These are phyloP conservation scores for Tenebrio molitor DNA, from an alignment of 1,140 invertebrate species.

Conservation along the genomic window DNA sequence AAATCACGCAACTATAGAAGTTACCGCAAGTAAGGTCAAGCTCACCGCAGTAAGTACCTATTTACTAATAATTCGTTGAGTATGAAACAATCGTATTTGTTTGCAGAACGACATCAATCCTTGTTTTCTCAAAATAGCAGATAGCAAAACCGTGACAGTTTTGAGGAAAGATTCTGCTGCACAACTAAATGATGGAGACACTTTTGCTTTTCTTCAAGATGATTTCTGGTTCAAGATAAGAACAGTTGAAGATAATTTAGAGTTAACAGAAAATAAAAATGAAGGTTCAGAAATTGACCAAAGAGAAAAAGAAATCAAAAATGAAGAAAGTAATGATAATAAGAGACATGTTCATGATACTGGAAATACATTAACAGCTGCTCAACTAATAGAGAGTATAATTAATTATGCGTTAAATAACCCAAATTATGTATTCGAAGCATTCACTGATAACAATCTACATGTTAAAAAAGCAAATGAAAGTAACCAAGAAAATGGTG, in stretches of 20 bases:
- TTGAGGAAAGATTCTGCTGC: constrained; percentile 45
- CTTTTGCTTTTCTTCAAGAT: constrained; percentile 56
- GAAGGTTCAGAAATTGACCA: background rate
- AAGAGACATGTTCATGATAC: too few species aligned
- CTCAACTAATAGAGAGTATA: too few species aligned
- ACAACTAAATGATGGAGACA: constrained; percentile 54
- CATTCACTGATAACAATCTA: too few species aligned
- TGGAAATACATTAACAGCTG: too few species aligned
- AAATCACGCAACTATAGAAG: constrained; percentile 53
- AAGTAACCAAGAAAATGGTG: too few species aligned
- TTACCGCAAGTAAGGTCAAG: constrained; percentile 34
- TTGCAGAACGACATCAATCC: constrained; percentile 57
- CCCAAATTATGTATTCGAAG: too few species aligned
- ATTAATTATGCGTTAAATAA: too few species aligned
- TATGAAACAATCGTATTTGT: background rate
- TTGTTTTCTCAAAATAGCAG: constrained; percentile 52
- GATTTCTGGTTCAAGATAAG: constrained; percentile 47
- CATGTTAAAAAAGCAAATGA: too few species aligned
- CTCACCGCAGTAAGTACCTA: too few species aligned
- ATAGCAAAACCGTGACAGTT: constrained; percentile 49
- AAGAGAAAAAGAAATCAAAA: background rate
- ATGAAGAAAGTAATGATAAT: too few species aligned
- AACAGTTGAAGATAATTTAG: too few species aligned
- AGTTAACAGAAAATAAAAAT: too few species aligned
- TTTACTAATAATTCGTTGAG: constrained; percentile 13